Evolutionary conservation across 2,888 invertebrate genomes (phyloP).

Genomic region (Nemapogon koenigi): DNA sequence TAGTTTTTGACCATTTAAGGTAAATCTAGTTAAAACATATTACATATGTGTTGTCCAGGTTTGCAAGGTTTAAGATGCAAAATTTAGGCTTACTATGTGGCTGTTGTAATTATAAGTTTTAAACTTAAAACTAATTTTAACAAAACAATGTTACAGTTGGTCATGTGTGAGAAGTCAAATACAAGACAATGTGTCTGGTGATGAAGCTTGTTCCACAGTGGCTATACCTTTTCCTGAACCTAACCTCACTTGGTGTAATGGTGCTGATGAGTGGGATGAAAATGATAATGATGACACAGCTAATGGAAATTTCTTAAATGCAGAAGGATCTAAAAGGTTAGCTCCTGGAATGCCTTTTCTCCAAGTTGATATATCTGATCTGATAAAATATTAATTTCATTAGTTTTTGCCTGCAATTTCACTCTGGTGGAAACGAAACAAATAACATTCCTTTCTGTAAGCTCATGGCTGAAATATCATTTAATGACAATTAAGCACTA

Average conservation of each 20-base stretch:
- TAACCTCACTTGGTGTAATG: slow-evolving; percentile 73
- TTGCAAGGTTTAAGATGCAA: background rate
- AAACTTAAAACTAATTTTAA: slow-evolving; percentile 1
- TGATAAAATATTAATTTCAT: background rate
- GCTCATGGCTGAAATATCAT: too few species aligned
- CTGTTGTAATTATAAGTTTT: background rate
- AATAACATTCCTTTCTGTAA: too few species aligned
- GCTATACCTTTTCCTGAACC: slow-evolving; percentile 36
- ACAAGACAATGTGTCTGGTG: slow-evolving; percentile 56
- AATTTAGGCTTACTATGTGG: background rate
- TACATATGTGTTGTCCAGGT: too few species aligned
- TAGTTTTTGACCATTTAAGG: too few species aligned
- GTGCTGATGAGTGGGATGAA: slow-evolving; percentile 71
- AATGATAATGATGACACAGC: slow-evolving; percentile 67
- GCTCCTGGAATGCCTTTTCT: background rate
- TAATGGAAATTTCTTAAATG: slow-evolving; percentile 74
- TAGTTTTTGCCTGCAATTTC: background rate
- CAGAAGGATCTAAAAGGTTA: slow-evolving; percentile 40
- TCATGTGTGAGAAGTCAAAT: slow-evolving; percentile 77
- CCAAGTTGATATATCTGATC: too few species aligned
- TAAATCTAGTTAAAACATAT: background rate
- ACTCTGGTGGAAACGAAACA: too few species aligned
- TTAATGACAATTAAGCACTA: slow-evolving; percentile 57
- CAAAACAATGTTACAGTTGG: slow-evolving; percentile 65
- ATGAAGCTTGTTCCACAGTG: slow-evolving; percentile 28